Base-by-base conservation (phyloP, 2,797 vertebrate genomes). In the Coendou prehensilis region DNA sequence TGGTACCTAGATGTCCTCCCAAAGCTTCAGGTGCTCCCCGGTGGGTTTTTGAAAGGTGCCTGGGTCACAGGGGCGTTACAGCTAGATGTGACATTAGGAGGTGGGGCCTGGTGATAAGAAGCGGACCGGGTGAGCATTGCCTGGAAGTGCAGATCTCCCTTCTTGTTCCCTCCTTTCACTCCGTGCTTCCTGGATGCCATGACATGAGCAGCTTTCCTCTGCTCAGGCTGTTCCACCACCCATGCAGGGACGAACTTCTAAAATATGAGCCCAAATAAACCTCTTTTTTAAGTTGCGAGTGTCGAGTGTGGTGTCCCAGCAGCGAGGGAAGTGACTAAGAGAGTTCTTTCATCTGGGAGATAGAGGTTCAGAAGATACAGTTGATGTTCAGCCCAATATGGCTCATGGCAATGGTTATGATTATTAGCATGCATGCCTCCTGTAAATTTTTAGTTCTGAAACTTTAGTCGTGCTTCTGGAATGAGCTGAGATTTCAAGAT, bases 381-480 rank as follows among this genome's bases (percentile, higher is more conserved):
- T 64, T 45, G n/a, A 33, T 5, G 1, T 84, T 45, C 61, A 80
- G 67, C 86, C 84, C 30, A 89, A 45, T 63, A n/a, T 67, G 81
- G 15, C 78, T 52, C 26, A 52, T 28, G 75, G 50, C 78, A 78
- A 78, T 69, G 45, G 23, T 93, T 69, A 15, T 1, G 81, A 50
- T 93, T 78, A 83, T 95, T 88, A 88, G 28, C 57, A n/a, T 91
- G 47, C 87, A 64, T 52, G 76, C 79, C 73, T 87, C 47, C 64
- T 95, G 45, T 93, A 89, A 80, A 87, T 56, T 81, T 96, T 87
- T 89, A 69, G 37, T 59, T 91, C 50, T 83, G 37, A 93, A 91
- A 79, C 50, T 83, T 89, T 47, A 50, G 56, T 91, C 57, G 69
- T 57, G 37, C 10, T 71, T 73, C 14, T 37, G 30, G 89, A 79